Evolutionary conservation across 2,797 vertebrate genomes (phyloP), one percentile per base, ranked within the genome.

Genomic region (Phoxinus dragarum): DNA sequence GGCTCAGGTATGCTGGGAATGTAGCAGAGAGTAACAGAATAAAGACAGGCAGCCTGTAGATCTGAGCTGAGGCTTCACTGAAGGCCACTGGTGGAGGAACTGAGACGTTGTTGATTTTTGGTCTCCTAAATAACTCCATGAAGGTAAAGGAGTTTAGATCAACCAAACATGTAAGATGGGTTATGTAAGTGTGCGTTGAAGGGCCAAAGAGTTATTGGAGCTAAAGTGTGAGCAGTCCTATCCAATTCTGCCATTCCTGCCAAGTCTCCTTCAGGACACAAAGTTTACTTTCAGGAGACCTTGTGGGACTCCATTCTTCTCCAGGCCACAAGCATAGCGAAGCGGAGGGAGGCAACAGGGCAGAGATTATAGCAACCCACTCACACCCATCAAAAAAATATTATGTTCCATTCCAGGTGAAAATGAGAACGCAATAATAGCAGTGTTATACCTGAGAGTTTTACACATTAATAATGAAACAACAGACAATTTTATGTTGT

Each of bases 261-360:
- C 90, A 89, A 88, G 77, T 84, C 81, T 89, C 77, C 75, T 84
- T 67, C 49, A 77, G 75, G 69, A 89, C 75, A 90, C 88, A 90
- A 84, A 81, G 88, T 90, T 88, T 88, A 90, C 86, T 87, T 90
- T 90, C 88, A 88, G 80, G 61, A 87, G 86, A 86, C 49, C 27
- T 77, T 88, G 82, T 74, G 82, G 86, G 81, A 61, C 81, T 83
- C 87, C 82, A 77, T 88, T 90, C 86, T 89, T 88, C 84, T 85
- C 56, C n/a, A n/a, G 73, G 80, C 44, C 16, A 27, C 34, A 10
- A 14, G 54, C 27, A 61, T 36, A 69, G 64, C 19, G 47, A 81
- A 75, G 77, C 23, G 44, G 81, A 75, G 77, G 77, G 77, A 54
- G 56, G 12, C 66, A 71, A 78, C 34, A 59, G 64, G 54, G 80